phyloP scores from a whole-genome alignment of 2,888 invertebrate species.

The Branchipolynoe longqiensis region DNA sequence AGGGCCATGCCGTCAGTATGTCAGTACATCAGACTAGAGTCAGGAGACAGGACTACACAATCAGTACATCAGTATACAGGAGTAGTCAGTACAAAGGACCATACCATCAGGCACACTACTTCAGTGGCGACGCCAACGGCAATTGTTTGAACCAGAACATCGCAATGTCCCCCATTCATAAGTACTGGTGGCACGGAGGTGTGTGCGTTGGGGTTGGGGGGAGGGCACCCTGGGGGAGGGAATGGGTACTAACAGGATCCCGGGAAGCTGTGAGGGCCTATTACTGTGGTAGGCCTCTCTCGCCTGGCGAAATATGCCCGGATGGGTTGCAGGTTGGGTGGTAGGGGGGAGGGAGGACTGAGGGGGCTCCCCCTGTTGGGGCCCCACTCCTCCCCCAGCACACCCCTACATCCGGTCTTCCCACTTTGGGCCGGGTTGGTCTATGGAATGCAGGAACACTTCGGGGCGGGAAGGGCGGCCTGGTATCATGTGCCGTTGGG shows the following conservation, averaged over 20 bases:
- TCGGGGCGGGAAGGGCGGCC: conserved; percentile 19
- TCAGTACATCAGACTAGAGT: too few relatives aligned
- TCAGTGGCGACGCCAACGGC: too few relatives aligned
- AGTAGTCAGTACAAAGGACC: too few relatives aligned
- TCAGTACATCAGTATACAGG: too few relatives aligned
- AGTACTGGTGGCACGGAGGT: too few relatives aligned
- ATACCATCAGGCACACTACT: too few relatives aligned
- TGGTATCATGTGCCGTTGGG: too few relatives aligned
- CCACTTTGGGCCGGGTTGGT: not conserved
- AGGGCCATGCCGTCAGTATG: too few relatives aligned
- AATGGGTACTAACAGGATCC: not conserved
- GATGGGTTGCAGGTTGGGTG: too few relatives aligned
- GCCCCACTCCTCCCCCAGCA: not conserved
- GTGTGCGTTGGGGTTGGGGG: not conserved
- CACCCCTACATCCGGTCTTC: not conserved
- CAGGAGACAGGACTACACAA: too few relatives aligned
- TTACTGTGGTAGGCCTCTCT: not conserved
- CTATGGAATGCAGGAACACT: conserved; percentile 50
- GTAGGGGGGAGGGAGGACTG: not conserved
- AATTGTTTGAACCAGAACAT: too few relatives aligned
- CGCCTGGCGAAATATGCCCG: conserved; percentile 26
- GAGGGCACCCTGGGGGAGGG: not conserved
- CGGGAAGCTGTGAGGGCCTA: not conserved
- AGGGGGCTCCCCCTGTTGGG: not conserved
- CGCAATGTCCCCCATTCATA: too few relatives aligned